Base-by-base conservation (phyloP, 2,113 vertebrate genomes). In the Tragelaphus buxtoni region DNA sequence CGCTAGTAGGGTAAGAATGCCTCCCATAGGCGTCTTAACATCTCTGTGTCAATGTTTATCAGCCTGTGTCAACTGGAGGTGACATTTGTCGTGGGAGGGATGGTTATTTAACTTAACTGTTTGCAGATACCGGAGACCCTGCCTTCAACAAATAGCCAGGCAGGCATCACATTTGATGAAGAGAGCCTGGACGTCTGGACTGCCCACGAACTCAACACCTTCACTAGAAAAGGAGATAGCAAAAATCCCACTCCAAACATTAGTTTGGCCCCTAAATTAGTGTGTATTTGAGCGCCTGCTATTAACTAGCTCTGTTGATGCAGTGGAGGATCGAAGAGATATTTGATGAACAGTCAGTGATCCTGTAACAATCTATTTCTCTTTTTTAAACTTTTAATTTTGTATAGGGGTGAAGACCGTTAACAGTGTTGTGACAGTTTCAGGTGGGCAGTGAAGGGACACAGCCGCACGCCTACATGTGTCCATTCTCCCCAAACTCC, bases 141-240 rank as follows among this genome's bases (percentile, higher is more conserved):
- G 80, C 89, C 91, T 77, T 95, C 69, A 60, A 4, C 89, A 91
- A 94, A 82, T 30, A 98, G 65, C 81, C 32, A 24, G 91, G 72
- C 32, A 56, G 76, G 77, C 35, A 7, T 58, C 32, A 3, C 80
- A 14, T 28, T 39, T 28, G 65, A 28, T 10, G 60, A 39, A 45
- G 55, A 45, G 42, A 84, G 77, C 56, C 47, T 16, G 53, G 5
- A 0, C 0, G 0, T 18, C 80, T n/a, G n/a, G 61, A 81, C 69
- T 53, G 12, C 76, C 9, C 63, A 32, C 2, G 3, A 17, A 85
- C 81, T 88, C 55, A 20, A 1, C 65, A 32, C 79, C 16, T 17
- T 9, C 22, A 18, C 65, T 56, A 12, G 12, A 20, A 35, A 63
- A 55, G 42, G 47, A 9, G 16, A 18, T 1, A 1, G 30, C 2